These are phyloP conservation scores for Oreortyx pictus DNA, from an alignment of 2,797 vertebrate genomes.

Conservation along the genomic window DNA sequence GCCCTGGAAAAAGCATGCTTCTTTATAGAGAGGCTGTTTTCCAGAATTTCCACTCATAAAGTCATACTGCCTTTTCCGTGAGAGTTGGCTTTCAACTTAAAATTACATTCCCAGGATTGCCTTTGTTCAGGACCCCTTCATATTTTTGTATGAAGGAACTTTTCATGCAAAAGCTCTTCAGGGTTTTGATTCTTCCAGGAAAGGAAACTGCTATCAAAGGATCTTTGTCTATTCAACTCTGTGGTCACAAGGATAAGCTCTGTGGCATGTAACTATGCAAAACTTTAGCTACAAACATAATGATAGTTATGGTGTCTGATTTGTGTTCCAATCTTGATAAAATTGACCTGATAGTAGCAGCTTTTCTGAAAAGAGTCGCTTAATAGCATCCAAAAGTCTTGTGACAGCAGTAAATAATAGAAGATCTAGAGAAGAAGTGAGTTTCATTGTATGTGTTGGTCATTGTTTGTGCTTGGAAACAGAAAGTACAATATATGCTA, in stretches of 20 bases:
- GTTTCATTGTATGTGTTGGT: neutral
- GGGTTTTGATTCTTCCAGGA: neutral
- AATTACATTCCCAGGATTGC: slow-evolving; percentile 29
- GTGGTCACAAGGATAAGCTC: neutral
- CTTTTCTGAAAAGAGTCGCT: neutral
- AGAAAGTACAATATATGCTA: neutral
- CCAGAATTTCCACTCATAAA: slow-evolving; percentile 53
- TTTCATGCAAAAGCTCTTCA: neutral
- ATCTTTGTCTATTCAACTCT: neutral
- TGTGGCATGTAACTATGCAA: neutral
- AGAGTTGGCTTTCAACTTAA: slow-evolving; percentile 38
- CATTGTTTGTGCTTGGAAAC: slow-evolving; percentile 7
- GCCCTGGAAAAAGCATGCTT: neutral
- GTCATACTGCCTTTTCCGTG: slow-evolving; percentile 8
- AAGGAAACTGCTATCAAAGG: neutral
- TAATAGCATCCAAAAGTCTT: neutral
- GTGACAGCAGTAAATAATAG: neutral
- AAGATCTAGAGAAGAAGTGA: neutral
- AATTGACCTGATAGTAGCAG: neutral
- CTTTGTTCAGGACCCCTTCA: neutral
- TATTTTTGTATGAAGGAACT: neutral
- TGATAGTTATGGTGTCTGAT: neutral
- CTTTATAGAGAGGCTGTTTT: slow-evolving; percentile 45
- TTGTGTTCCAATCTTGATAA: neutral
- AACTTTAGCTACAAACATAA: neutral